These are phyloP conservation scores for Agrotis ipsilon DNA, from an alignment of 2,888 invertebrate species.

Conservation along the genomic window DNA sequence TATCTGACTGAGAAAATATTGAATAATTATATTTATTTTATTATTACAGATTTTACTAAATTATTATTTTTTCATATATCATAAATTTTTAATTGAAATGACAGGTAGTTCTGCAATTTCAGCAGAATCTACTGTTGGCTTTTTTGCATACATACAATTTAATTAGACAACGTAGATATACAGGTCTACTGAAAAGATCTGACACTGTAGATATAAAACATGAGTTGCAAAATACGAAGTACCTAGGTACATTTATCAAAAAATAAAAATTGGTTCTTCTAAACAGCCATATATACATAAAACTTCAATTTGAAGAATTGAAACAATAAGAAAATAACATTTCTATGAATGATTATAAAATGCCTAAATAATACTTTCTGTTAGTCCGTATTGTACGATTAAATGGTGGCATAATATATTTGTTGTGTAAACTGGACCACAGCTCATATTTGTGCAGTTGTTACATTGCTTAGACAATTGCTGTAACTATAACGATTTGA, in stretches of 20 bases:
- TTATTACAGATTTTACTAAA: not conserved
- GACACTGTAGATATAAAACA: too few species aligned
- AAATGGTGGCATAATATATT: slow-evolving; percentile 78
- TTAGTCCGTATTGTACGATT: slow-evolving; percentile 61
- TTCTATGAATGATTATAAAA: slow-evolving; percentile 42
- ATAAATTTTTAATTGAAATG: not conserved
- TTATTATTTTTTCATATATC: not conserved
- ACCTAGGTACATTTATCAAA: too few species aligned
- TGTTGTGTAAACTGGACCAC: slow-evolving; percentile 85
- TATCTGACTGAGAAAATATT: not conserved
- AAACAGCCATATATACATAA: too few species aligned
- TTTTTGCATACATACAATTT: too few species aligned
- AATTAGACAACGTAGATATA: too few species aligned
- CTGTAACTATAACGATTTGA: slow-evolving; percentile 77
- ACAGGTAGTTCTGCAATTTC: too few species aligned
- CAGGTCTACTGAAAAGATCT: too few species aligned
- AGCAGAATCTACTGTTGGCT: too few species aligned
- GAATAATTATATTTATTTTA: too few species aligned
- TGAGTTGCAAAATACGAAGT: too few species aligned
- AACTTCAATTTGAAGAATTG: not conserved
- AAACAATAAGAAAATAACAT: slow-evolving; percentile 16
- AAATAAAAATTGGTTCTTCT: too few species aligned
- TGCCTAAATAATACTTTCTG: slow-evolving; percentile 50
- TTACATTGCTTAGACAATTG: slow-evolving; percentile 77
- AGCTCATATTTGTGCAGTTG: slow-evolving; percentile 84